Conservation (phyloP, 2,797 vertebrate genomes). For the Hafferia zeledoni region DNA sequence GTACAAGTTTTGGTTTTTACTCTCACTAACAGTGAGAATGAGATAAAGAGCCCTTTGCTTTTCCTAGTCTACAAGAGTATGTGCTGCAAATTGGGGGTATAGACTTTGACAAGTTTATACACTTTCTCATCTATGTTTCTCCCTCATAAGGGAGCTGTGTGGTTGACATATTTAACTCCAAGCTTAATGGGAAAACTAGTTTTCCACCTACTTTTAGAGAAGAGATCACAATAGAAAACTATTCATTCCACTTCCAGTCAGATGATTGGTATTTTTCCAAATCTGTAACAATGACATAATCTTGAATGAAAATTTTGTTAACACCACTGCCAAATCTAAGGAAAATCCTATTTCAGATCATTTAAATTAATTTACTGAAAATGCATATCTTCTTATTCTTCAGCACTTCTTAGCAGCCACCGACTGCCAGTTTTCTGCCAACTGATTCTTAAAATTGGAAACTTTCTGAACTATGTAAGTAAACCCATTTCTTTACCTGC, state of each 20-base stretch:
- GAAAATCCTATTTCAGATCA: background rate
- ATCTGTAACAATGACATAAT: background rate
- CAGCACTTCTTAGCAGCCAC: conserved; percentile 85
- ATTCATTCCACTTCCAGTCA: background rate
- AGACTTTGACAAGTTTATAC: background rate
- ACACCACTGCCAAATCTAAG: background rate
- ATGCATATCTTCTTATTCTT: background rate
- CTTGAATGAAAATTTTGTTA: conserved; percentile 8
- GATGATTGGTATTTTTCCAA: background rate
- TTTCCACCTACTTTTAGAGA: background rate
- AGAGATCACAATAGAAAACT: background rate
- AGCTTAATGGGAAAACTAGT: background rate
- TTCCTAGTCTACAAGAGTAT: background rate
- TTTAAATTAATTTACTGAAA: background rate
- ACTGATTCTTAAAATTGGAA: conserved; percentile 91
- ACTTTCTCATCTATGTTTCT: background rate
- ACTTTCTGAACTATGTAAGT: conserved; percentile 97
- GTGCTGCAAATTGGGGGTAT: background rate
- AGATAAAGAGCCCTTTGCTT: background rate
- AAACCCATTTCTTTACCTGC: background rate
- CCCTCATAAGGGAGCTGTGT: background rate
- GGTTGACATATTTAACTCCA: background rate
- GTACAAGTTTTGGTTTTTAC: background rate
- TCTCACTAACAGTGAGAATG: rapidly evolving
- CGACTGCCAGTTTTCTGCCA: conserved; percentile 89